Percentiles rank a stretch among this genome's conserved stretches.
Evolutionary conservation across 2,888 invertebrate genomes (phyloP).

Genomic region (Drosophila greeni): DNA sequence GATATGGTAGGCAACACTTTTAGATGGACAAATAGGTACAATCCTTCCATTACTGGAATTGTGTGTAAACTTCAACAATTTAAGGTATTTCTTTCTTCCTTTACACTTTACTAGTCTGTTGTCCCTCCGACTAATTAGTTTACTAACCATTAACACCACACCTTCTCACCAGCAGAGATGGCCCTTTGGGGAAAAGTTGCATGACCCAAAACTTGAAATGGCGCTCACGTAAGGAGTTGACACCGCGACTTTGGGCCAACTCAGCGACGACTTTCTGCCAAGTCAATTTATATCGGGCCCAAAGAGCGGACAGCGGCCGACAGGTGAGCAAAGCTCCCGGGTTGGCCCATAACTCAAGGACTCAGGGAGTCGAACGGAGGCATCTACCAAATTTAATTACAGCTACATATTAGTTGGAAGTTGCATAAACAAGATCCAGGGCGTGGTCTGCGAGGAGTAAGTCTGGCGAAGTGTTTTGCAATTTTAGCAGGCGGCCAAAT

Average conservation of each 20-base stretch:
- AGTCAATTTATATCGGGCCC: slow-evolving; percentile 53
- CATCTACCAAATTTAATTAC: slow-evolving; percentile 67
- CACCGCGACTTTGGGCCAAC: slow-evolving; percentile 29
- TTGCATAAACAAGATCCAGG: slow-evolving; percentile 55
- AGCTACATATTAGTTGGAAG: slow-evolving; percentile 63
- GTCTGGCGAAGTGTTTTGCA: slow-evolving; percentile 43
- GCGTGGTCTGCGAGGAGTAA: background rate
- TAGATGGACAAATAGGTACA: background rate
- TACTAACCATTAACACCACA: slow-evolving; percentile 35
- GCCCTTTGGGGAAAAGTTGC: background rate
- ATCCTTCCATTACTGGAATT: background rate
- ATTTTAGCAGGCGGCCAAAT: slow-evolving; percentile 59
- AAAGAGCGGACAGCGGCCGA: slow-evolving; percentile 23
- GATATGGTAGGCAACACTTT: background rate
- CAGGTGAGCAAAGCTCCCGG: slow-evolving; percentile 47
- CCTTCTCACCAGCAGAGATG: background rate
- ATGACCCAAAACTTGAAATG: slow-evolving; percentile 18
- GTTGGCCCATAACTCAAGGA: slow-evolving; percentile 30
- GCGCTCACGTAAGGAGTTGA: slow-evolving; percentile 26
- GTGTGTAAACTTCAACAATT: background rate
- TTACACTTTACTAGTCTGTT: background rate
- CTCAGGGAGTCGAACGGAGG: slow-evolving; percentile 11
- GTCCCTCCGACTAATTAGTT: slow-evolving; percentile 25
- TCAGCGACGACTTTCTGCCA: slow-evolving; percentile 16
- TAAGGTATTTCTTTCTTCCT: background rate